Percentiles rank a stretch among this genome's conserved stretches.
Conservation (phyloP, 2,113 vertebrate species). For the Corydoras sp. region DNA sequence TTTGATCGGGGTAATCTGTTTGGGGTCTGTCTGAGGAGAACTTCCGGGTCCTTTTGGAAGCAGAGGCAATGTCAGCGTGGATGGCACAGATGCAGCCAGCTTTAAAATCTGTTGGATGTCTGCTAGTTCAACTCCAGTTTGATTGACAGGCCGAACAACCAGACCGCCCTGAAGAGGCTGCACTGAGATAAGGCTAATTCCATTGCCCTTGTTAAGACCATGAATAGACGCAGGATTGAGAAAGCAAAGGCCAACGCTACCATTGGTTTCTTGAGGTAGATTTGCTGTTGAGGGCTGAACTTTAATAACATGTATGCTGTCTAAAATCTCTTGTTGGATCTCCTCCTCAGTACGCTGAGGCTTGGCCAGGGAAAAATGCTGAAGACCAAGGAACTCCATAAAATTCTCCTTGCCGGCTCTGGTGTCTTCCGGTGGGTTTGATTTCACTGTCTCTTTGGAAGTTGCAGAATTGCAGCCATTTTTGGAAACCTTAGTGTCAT, state of each 20-base stretch:
- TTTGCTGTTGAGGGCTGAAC: constrained; percentile 78
- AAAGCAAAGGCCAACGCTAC: constrained; percentile 72
- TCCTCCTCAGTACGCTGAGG: constrained; percentile 68
- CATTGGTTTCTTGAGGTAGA: constrained; percentile 82
- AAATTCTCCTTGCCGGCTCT: constrained; percentile 65
- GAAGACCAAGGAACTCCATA: constrained; percentile 81
- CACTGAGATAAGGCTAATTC: constrained; percentile 78
- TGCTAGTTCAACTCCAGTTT: constrained; percentile 80
- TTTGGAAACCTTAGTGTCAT: constrained; percentile 30
- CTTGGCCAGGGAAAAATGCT: constrained; percentile 75
- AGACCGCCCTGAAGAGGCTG: constrained; percentile 85
- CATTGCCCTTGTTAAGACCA: constrained; percentile 75
- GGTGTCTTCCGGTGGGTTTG: constrained; percentile 42
- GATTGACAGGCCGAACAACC: constrained; percentile 71
- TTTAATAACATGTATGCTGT: constrained; percentile 80
- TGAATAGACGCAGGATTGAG: constrained; percentile 77
- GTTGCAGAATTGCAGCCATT: constrained; percentile 37
- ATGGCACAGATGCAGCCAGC: constrained; percentile 78
- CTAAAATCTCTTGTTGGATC: constrained; percentile 65
- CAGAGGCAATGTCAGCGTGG: constrained; percentile 81
- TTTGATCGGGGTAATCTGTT: constrained; percentile 86
- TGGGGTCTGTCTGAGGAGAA: constrained; percentile 69
- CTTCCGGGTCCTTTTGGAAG: constrained; percentile 79
- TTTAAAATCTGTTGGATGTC: constrained; percentile 97
- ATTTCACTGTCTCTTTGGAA: constrained; percentile 48